A percentile compares a stretch with the other conserved stretches of the same genome.
Evolutionary conservation across 2,113 vertebrate genomes (phyloP).

Genomic region (Meles meles): DNA sequence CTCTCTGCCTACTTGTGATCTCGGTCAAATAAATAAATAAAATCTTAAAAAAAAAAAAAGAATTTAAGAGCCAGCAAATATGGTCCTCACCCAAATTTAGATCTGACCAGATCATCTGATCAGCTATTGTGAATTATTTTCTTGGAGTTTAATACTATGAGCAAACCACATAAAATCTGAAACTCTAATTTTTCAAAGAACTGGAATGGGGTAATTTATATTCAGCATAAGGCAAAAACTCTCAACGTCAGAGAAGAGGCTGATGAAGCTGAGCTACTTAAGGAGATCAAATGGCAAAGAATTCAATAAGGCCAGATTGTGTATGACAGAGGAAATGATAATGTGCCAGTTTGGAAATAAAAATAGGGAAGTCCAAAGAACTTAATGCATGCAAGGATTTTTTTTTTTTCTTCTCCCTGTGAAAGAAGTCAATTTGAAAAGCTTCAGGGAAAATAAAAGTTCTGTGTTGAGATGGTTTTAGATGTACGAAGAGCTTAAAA

Average conservation of each 20-base stretch:
- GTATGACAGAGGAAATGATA: constrained; percentile 51
- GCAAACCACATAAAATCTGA: not conserved
- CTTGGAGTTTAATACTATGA: not conserved
- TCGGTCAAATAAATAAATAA: too few relatives aligned
- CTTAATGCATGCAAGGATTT: not conserved
- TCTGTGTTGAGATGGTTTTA: not conserved
- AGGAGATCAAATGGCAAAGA: constrained; percentile 40
- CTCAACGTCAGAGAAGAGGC: constrained; percentile 62
- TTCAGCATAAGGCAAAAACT: constrained; percentile 57
- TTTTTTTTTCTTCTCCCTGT: not conserved
- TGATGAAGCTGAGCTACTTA: constrained; percentile 2
- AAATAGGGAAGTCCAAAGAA: constrained; percentile 53
- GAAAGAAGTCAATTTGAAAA: constrained; percentile 32
- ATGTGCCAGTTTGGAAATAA: constrained; percentile 3
- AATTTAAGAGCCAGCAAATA: not conserved
- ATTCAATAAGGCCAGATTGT: constrained; percentile 26
- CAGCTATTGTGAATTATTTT: not conserved
- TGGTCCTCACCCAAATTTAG: not conserved
- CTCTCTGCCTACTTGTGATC: too few relatives aligned
- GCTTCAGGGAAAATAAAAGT: constrained; percentile 49
- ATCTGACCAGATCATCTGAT: not conserved
- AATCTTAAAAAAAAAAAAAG: too few relatives aligned
- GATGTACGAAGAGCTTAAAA: constrained; percentile 27
- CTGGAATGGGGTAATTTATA: constrained; percentile 44
- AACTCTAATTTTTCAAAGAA: constrained; percentile 39